phyloP scores from a whole-genome alignment of 2,797 vertebrate genomes.

The Fistularia commersonii region DNA sequence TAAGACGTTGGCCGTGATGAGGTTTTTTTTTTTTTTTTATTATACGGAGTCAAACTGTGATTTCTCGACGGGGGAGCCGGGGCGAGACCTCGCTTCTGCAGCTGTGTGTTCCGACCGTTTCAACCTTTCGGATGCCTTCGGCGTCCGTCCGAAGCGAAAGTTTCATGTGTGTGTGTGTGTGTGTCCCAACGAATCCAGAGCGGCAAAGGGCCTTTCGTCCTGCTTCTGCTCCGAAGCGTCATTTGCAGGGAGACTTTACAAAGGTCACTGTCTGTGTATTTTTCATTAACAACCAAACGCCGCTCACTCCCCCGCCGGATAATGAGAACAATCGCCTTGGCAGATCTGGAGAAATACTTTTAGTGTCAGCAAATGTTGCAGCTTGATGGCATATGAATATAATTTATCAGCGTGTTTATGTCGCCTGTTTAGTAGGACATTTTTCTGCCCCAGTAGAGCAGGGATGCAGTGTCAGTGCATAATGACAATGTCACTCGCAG shows the following conservation, averaged over 20 bases:
- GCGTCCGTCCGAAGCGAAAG: slow-evolving; percentile 23
- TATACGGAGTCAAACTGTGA: slow-evolving; percentile 51
- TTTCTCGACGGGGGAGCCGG: slow-evolving; percentile 48
- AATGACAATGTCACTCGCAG: slow-evolving; percentile 78
- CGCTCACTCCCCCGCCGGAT: slow-evolving; percentile 58
- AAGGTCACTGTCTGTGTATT: slow-evolving; percentile 75
- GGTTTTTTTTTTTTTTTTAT: slow-evolving; percentile 64
- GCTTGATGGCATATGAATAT: slow-evolving; percentile 76
- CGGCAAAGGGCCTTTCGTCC: slow-evolving; percentile 20
- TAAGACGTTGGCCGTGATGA: slow-evolving; percentile 78
- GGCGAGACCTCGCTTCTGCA: slow-evolving; percentile 28
- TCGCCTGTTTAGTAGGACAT: slow-evolving; percentile 73
- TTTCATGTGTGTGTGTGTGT: slow-evolving; percentile 18
- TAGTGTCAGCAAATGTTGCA: slow-evolving; percentile 76
- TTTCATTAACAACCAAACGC: slow-evolving; percentile 69
- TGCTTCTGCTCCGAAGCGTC: slow-evolving; percentile 42
- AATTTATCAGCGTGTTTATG: slow-evolving; percentile 80
- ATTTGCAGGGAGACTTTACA: slow-evolving; percentile 66
- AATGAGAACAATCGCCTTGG: slow-evolving; percentile 74
- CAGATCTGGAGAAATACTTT: slow-evolving; percentile 75
- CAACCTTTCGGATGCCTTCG: slow-evolving; percentile 55
- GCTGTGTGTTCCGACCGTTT: slow-evolving; percentile 51
- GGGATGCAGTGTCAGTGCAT: slow-evolving; percentile 75
- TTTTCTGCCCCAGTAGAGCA: slow-evolving; percentile 74
- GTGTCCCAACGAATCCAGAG: slow-evolving; percentile 27